These are phyloP conservation scores for Tichodroma muraria DNA, from an alignment of 2,113 vertebrate genomes.

Conservation along the genomic window DNA sequence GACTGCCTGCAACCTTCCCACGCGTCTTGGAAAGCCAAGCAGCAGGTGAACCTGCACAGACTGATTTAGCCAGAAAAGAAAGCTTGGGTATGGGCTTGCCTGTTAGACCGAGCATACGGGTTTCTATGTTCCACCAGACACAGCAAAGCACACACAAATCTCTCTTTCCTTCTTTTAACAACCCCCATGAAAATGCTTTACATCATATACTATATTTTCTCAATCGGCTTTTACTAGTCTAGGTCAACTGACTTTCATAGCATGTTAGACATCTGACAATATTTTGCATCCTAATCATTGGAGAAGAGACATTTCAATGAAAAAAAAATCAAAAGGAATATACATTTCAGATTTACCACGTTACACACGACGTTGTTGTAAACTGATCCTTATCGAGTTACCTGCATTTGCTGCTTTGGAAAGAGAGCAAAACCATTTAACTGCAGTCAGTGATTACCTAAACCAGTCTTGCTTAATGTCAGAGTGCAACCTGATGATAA, in stretches of 20 bases:
- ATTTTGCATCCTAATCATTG: background rate
- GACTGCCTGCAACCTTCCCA: background rate
- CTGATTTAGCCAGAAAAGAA: background rate
- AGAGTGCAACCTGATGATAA: background rate
- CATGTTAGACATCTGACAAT: background rate
- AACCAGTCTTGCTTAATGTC: background rate
- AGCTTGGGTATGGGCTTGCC: background rate
- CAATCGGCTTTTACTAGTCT: background rate
- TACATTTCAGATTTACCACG: background rate
- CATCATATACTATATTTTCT: background rate
- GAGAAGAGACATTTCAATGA: background rate
- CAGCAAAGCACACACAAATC: background rate
- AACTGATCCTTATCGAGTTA: background rate
- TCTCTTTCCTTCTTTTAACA: background rate
- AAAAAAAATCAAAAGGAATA: background rate
- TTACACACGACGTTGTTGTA: rapidly evolving
- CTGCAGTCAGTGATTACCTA: background rate
- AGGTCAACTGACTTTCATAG: background rate
- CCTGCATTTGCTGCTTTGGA: background rate
- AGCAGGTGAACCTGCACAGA: background rate
- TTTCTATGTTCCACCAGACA: background rate
- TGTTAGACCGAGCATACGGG: background rate
- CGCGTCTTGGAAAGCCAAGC: background rate
- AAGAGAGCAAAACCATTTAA: background rate
- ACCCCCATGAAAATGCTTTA: background rate